Percentiles rank a stretch among this genome's conserved stretches.
phyloP scores from a whole-genome alignment of 2,797 vertebrate species.

The Fringilla coelebs region DNA sequence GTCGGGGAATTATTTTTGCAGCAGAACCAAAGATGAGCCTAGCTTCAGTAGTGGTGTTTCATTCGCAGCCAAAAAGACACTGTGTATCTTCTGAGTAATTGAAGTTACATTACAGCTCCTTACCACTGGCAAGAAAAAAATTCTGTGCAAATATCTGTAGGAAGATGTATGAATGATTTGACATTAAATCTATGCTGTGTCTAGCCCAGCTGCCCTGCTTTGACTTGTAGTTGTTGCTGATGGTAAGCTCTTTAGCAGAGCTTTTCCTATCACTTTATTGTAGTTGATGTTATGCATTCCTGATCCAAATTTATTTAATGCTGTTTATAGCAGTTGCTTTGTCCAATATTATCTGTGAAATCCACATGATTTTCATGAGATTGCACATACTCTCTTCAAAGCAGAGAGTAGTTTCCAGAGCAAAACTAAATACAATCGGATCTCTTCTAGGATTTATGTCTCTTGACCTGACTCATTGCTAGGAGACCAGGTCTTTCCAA shows the following conservation, averaged over 20 bases:
- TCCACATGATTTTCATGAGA: not conserved
- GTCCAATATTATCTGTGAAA: not conserved
- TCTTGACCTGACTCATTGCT: not conserved
- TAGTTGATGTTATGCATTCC: not conserved
- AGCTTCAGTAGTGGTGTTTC: not conserved
- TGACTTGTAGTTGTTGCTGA: not conserved
- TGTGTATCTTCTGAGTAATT: not conserved
- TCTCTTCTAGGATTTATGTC: not conserved
- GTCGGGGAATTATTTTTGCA: not conserved
- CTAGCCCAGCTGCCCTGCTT: not conserved
- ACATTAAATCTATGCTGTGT: not conserved
- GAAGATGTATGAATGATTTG: not conserved
- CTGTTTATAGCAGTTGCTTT: not conserved
- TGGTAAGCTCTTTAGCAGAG: not conserved
- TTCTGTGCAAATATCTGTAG: not conserved
- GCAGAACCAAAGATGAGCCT: not conserved
- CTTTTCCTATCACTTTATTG: not conserved
- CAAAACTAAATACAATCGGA: not conserved
- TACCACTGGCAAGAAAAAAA: not conserved
- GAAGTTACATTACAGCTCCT: not conserved
- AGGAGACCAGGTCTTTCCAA: not conserved
- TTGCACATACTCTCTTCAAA: not conserved
- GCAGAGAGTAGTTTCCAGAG: not conserved
- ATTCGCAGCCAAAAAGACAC: not conserved
- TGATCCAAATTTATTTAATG: not conserved